Conservation (phyloP, 2,797 vertebrate species). For the Girardinus metallicus region DNA sequence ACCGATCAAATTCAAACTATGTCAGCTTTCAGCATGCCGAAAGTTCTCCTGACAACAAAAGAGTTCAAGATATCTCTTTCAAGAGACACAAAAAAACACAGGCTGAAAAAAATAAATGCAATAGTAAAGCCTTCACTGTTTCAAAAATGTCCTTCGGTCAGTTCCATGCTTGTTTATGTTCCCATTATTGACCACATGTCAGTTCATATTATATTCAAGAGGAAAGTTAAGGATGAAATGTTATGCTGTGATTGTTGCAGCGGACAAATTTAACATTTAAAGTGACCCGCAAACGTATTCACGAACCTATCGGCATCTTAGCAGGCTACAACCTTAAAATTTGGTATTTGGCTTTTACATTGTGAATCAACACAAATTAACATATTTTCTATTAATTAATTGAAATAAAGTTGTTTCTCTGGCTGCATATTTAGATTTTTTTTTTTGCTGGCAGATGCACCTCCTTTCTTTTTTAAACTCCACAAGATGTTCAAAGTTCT, state of each 20-base stretch:
- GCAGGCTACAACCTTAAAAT: not conserved
- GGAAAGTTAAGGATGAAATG: not conserved
- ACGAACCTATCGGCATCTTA: not conserved
- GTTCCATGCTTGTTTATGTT: not conserved
- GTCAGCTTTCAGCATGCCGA: slow-evolving; percentile 9
- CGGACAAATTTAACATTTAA: not conserved
- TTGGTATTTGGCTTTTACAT: not conserved
- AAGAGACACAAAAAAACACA: not conserved
- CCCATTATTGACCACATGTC: not conserved
- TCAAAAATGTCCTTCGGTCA: not conserved
- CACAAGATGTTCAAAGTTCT: not conserved
- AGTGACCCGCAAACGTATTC: not conserved
- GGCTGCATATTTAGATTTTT: not conserved
- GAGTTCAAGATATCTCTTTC: not conserved
- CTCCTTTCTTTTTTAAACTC: not conserved
- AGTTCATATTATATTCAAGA: not conserved
- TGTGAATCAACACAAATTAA: not conserved
- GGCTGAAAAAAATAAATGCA: not conserved
- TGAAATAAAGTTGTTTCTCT: not conserved
- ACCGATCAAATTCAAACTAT: slow-evolving; percentile 2
- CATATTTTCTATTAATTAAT: not conserved
- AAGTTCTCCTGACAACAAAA: not conserved
- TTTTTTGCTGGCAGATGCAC: not conserved
- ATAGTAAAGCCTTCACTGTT: no score
- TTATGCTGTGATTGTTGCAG: not conserved